Conservation (phyloP, 92 coral and sea anemone species). For the Nematostella vectensis region DNA sequence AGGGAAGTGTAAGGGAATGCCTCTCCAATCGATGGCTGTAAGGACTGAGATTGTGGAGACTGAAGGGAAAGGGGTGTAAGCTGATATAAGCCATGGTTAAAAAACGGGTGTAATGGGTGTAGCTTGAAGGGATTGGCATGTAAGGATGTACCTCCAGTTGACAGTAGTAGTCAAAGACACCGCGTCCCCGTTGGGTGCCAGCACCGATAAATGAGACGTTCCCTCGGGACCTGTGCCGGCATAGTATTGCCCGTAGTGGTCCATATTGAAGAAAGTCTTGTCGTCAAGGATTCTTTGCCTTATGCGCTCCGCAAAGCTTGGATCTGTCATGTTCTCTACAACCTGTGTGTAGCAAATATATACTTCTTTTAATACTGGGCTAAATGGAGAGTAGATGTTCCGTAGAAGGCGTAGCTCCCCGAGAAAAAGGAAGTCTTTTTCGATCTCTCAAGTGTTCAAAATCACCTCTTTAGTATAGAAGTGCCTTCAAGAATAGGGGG, state of each 20-base stretch:
- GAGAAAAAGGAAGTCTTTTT: no score
- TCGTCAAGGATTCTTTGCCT: constrained; percentile 15
- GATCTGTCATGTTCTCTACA: constrained; percentile 17
- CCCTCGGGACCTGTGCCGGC: constrained; percentile 39
- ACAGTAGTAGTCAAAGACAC: constrained; percentile 46
- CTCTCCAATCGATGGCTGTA: no score
- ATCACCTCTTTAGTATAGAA: no score
- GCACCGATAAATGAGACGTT: constrained; percentile 38
- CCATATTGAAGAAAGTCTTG: constrained; percentile 10
- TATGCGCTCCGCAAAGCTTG: constrained; percentile 9
- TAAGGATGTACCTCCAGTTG: constrained; percentile 27
- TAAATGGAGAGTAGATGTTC: no score
- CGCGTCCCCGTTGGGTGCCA: constrained; percentile 53
- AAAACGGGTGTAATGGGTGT: neutral
- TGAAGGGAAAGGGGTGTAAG: no score
- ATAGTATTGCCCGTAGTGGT: constrained; percentile 23
- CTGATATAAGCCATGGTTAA: neutral
- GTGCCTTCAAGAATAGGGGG: no score
- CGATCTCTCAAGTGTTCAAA: no score
- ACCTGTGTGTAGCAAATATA: no score
- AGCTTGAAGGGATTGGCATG: neutral
- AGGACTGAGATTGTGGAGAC: no score
- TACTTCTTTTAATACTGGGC: no score
- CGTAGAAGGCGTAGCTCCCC: no score
- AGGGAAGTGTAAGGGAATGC: no score